Conservation (phyloP, 2,113 vertebrate species). For the Planiliza haematocheilus region DNA sequence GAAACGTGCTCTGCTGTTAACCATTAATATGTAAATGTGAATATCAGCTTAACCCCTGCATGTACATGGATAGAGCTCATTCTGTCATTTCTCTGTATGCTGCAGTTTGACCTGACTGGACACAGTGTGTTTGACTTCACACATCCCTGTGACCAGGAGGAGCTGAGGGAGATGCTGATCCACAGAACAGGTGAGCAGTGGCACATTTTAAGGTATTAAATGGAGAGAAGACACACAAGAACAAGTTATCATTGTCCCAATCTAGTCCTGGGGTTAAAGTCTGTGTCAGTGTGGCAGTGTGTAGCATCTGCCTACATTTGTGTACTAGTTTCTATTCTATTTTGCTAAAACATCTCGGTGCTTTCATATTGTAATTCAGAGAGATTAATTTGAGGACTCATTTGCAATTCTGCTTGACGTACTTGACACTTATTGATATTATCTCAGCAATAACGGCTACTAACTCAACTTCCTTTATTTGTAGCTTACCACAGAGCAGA, state of each 20-base stretch:
- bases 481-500: not conserved
- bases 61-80: not conserved
- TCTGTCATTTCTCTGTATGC: constrained; percentile 41
- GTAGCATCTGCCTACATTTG: too few relatives aligned
- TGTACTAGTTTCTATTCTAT: too few relatives aligned
- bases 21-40: too few relatives aligned
- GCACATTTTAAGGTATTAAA: not conserved
- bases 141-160: constrained; percentile 98
- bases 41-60: not conserved
- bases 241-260: too few relatives aligned
- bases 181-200: constrained; percentile 88
- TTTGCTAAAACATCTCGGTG: too few relatives aligned
- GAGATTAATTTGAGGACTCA: not conserved
- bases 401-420: not conserved
- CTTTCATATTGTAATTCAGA: not conserved
- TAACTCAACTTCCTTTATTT: constrained; percentile 26
- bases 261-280: too few relatives aligned
- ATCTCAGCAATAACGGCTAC: not conserved
- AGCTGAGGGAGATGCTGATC: constrained; percentile 96
- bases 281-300: too few relatives aligned
- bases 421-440: not conserved
- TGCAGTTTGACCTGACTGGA: constrained; percentile 95
- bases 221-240: constrained; percentile 6
- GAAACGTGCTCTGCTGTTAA: not conserved
- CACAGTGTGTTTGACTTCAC: constrained; percentile 97